Conservation (phyloP, 2,888 invertebrate species). For the Perizoma affinitatum region DNA sequence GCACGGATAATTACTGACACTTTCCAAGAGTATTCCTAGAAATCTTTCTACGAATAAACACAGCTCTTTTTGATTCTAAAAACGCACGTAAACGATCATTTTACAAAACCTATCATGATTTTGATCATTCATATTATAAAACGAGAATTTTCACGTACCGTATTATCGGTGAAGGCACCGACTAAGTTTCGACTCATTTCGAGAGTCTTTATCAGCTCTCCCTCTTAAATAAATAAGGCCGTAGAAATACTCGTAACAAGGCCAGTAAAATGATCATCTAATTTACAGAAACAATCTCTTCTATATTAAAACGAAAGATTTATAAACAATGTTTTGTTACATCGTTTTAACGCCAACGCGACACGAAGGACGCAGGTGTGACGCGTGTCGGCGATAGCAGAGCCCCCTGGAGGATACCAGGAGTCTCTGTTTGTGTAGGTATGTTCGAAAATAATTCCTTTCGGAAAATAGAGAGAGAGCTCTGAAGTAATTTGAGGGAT, state of each 20-base stretch:
- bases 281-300: neutral
- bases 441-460: neutral
- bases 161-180: too few relatives aligned
- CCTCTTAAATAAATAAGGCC: too few relatives aligned
- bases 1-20: constrained; percentile 9
- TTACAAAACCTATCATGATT: too few relatives aligned
- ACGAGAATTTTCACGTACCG: too few relatives aligned
- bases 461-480: too few relatives aligned
- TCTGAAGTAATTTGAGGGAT: too few relatives aligned
- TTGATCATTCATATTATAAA: too few relatives aligned
- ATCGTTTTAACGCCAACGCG: neutral
- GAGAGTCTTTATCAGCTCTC: too few relatives aligned
- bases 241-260: too few relatives aligned
- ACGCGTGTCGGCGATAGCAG: constrained; percentile 25
- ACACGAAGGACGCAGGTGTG: constrained; percentile 25
- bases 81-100: too few relatives aligned
- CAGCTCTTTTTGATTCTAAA: neutral
- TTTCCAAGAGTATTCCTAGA: neutral
- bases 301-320: constrained; percentile 11
- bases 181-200: too few relatives aligned
- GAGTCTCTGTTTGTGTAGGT: constrained; percentile 1
- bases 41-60: neutral
- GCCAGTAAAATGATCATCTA: too few relatives aligned
- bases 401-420: constrained; percentile 7
- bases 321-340: constrained; percentile 5